phyloP scores from a whole-genome alignment of 2,888 invertebrate species.

The Eristalinus aeneus region DNA sequence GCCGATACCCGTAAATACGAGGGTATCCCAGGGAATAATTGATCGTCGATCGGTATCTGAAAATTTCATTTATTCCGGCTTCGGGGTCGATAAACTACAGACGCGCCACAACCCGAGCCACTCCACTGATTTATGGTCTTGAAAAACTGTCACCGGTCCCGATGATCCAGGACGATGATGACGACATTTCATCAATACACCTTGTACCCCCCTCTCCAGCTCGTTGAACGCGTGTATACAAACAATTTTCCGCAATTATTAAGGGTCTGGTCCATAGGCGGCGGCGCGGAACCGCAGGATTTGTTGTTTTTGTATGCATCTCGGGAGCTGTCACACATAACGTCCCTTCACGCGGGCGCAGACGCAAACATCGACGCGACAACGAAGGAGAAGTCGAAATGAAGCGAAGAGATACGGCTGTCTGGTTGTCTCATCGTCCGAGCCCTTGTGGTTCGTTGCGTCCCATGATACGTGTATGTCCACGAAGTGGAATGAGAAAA shows the following conservation, averaged over 20 bases:
- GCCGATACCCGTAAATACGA: conserved; percentile 9
- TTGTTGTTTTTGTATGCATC: not conserved
- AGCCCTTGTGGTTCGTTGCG: conserved; percentile 38
- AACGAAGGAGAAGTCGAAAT: not conserved
- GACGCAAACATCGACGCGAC: not conserved
- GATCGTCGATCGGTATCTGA: conserved; percentile 63
- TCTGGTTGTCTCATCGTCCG: conserved; percentile 50
- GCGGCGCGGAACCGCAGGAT: conserved; percentile 16
- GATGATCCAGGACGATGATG: conserved; percentile 27
- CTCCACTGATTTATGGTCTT: conserved; percentile 61
- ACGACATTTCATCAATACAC: conserved; percentile 59
- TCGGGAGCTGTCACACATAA: conserved; percentile 47
- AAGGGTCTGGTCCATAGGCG: conserved; percentile 40
- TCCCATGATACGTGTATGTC: conserved; percentile 52
- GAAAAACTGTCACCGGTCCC: conserved; percentile 58
- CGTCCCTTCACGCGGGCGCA: not conserved
- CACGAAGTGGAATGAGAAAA: conserved; percentile 39
- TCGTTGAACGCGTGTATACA: not conserved
- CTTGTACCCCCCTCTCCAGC: not conserved
- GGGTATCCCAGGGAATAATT: conserved; percentile 43
- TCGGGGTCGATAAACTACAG: conserved; percentile 60
- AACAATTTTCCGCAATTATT: conserved; percentile 68
- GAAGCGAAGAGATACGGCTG: conserved; percentile 53
- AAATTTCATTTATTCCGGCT: conserved; percentile 42
- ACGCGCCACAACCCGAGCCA: conserved; percentile 5